Base-by-base conservation (phyloP, 2,888 invertebrate genomes). In the Quadroppia sp. region DNA sequence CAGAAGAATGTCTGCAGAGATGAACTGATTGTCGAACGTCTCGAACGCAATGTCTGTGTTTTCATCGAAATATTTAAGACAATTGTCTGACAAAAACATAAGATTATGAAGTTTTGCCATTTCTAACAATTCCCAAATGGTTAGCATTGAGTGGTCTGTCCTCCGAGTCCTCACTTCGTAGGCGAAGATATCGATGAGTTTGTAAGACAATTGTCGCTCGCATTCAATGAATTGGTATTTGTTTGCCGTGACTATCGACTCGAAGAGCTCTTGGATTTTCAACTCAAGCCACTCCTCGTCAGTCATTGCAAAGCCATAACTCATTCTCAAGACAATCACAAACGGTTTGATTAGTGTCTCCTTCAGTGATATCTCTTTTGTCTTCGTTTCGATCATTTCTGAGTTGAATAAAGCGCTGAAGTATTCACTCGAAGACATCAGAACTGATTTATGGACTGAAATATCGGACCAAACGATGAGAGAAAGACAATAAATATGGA, bases 51-150 rank as follows among this genome's bases (percentile, higher is more conserved):
- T 45, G 23, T 28, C 20, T 15, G 42, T 40, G 25, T 69, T 69
- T 25, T 69, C 69, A 45, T 69, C 69, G 13, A 69, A 69, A 23
- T 45, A 69, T 25, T 15, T 20, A 1, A 69, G 69, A 69, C 69
- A 69, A 2, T 25, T 15, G 1, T 69, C 69, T 6, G 25, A 20
- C 2, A 69, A 13, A 45, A 69, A 42, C 42, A 42, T 40, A 1
- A 69, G 69, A 45, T 69, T 69, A 69, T 69, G 69, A 23, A 69
- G 69, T 69, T 69, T 69, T 13, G 69, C 69, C 69, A 69, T 69
- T 69, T 69, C 69, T 1, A 69, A 13, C 28, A 69, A 25, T 69
- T 69, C 69, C 69, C 69, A 69, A 25, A 69, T 69, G 15, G 69
- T 45, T 15, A 59, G 6, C 30, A 30, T 59, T 6, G 69, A 20